Conservation (phyloP, 2,888 invertebrate species). For the Drosophila setosimentum region DNA sequence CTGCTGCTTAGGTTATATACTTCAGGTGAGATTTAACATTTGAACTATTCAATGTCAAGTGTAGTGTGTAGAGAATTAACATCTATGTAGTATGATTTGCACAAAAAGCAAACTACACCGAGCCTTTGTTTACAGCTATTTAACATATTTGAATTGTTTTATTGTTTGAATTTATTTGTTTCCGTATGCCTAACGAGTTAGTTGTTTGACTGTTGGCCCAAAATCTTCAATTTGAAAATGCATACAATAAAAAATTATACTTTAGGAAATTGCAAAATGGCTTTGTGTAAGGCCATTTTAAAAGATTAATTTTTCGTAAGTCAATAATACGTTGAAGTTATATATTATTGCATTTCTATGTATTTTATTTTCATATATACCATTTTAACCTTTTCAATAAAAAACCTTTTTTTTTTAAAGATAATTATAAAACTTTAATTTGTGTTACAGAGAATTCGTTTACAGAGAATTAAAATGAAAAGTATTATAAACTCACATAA, state of each 20-base stretch:
- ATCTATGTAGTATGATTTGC: not conserved
- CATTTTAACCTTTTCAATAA: not conserved
- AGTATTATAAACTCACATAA: not conserved
- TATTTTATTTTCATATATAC: not conserved
- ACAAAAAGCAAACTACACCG: constrained; percentile 11
- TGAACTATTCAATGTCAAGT: constrained; percentile 22
- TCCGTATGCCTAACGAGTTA: constrained; percentile 25
- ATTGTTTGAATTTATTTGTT: constrained; percentile 19
- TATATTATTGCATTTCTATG: not conserved
- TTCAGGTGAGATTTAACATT: constrained; percentile 39
- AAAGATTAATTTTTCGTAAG: not conserved
- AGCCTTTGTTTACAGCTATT: constrained; percentile 33
- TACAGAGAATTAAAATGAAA: not conserved
- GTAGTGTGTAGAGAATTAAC: not conserved
- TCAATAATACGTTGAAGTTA: not conserved
- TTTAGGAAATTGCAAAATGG: not conserved
- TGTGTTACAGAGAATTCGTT: not conserved
- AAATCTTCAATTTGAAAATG: not conserved
- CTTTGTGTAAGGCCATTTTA: no score
- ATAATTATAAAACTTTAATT: not conserved
- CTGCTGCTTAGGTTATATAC: constrained; percentile 83
- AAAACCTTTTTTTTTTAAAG: not conserved
- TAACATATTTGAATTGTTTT: constrained; percentile 21
- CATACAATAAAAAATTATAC: not conserved
- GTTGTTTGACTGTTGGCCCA: constrained; percentile 20